These are phyloP conservation scores for Bergia puertoricense DNA, from an alignment of 92 coral and sea anemone species.

Conservation along the genomic window DNA sequence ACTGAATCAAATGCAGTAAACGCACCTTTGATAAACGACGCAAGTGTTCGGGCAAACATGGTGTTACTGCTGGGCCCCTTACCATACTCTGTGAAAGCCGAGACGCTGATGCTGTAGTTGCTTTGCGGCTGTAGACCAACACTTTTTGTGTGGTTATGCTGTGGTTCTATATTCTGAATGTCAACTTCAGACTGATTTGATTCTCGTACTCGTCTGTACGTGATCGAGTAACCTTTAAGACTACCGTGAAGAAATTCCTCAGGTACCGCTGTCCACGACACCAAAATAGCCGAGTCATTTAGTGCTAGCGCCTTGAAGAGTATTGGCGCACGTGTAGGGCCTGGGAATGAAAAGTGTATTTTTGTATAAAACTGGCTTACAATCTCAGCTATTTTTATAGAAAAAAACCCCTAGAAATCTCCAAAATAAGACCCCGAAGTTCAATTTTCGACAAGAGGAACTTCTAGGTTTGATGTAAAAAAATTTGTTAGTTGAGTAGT, in stretches of 20 bases:
- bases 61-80: conserved; percentile 51
- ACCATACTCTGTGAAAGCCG: conserved; percentile 54
- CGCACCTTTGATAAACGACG: not conserved
- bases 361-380: too few species aligned
- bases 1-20: too few species aligned
- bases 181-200: not conserved
- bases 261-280: conserved; percentile 55
- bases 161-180: not conserved
- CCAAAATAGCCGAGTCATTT: conserved; percentile 39
- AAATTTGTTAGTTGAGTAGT: too few species aligned
- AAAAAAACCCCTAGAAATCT: too few species aligned
- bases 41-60: conserved; percentile 42
- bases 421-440: too few species aligned
- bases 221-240: conserved; percentile 46
- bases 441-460: too few species aligned
- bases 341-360: conserved; percentile 7
- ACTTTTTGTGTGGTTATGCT: conserved; percentile 3
- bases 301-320: conserved; percentile 25
- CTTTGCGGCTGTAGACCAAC: conserved; percentile 53
- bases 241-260: conserved; percentile 43
- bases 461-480: too few species aligned
- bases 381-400: too few species aligned
- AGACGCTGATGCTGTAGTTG: conserved; percentile 49
- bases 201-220: not conserved
- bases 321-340: conserved; percentile 45